Evolutionary conservation across 2,888 invertebrate species (phyloP).

Genomic region (Glaucopsyche alexis): DNA sequence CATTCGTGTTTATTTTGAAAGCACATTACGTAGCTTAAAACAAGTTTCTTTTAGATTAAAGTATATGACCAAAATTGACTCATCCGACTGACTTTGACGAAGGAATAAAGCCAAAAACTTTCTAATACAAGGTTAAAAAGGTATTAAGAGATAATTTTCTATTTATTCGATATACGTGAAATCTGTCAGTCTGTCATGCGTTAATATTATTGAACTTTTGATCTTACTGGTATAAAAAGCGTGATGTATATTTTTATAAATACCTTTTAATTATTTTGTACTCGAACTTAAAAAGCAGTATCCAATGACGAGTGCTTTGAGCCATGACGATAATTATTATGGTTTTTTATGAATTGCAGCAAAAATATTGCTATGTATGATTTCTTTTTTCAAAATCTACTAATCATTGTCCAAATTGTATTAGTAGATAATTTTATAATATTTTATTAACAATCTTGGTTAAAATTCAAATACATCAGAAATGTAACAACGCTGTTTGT

Average conservation of each 20-base stretch:
- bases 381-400: too few species aligned
- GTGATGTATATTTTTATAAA: not conserved
- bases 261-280: not conserved
- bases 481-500: too few species aligned
- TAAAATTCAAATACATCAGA: too few species aligned
- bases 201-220: not conserved
- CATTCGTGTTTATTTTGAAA: not conserved
- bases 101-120: not conserved
- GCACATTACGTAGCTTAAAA: not conserved
- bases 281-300: not conserved
- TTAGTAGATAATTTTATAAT: too few species aligned
- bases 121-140: slow-evolving; percentile 3
- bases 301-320: slow-evolving; percentile 3
- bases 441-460: too few species aligned
- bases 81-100: slow-evolving; percentile 28
- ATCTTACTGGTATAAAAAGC: not conserved
- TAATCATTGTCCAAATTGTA: too few species aligned
- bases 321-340: not conserved
- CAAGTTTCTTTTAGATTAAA: not conserved
- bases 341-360: not conserved
- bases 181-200: not conserved
- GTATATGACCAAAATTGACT: slow-evolving; percentile 1
- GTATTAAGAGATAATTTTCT: not conserved
- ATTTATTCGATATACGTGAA: slow-evolving; percentile 1
- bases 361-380: not conserved